These are phyloP conservation scores for Drosophila rufa DNA, from an alignment of 1,140 invertebrate genomes.

Conservation along the genomic window DNA sequence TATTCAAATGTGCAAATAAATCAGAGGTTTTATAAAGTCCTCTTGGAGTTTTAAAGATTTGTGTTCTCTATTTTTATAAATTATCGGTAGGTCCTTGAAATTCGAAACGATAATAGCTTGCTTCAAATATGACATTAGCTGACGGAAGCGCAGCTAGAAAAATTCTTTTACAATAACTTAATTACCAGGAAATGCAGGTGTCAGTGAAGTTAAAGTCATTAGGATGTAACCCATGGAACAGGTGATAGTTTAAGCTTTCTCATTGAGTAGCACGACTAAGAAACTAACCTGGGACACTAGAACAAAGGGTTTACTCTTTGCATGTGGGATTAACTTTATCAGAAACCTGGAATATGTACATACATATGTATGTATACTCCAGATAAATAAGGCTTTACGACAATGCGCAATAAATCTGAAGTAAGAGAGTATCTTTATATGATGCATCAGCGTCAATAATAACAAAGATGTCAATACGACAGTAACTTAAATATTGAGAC, in stretches of 20 bases:
- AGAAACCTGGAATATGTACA: background rate
- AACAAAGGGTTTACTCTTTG: background rate
- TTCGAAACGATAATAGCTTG: no score
- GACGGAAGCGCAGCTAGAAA: no score
- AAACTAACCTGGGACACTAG: background rate
- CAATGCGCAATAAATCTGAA: background rate
- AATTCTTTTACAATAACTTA: no score
- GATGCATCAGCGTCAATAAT: background rate
- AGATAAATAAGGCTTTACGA: background rate
- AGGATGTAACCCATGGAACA: background rate
- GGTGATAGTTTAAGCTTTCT: background rate
- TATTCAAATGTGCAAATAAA: slow-evolving; percentile 8
- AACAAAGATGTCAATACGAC: background rate
- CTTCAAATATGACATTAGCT: no score
- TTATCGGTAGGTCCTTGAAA: background rate
- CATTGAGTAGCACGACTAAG: background rate
- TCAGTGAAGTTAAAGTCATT: background rate
- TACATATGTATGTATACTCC: background rate
- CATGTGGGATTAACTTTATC: background rate
- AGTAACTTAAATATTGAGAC: background rate
- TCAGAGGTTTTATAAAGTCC: background rate
- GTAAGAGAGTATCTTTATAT: background rate
- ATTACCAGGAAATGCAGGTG: background rate
- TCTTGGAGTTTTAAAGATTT: background rate
- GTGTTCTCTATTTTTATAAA: background rate